phyloP scores from a whole-genome alignment of 2,888 invertebrate species.

The Coleophora deauratella region DNA sequence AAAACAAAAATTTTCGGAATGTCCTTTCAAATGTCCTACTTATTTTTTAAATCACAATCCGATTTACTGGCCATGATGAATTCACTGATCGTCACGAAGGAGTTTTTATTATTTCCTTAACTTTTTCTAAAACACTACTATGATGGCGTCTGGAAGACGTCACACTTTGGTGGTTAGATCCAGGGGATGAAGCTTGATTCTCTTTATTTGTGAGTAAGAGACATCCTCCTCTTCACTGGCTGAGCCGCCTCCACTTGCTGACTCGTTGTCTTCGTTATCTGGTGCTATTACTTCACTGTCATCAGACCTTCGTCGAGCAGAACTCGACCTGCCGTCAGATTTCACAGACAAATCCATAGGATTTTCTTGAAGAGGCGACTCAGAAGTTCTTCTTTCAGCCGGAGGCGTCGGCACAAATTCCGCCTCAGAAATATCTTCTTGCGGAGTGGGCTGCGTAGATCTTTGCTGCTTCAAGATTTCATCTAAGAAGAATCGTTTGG shows the following conservation, averaged over 20 bases:
- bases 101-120: slow-evolving; percentile 16
- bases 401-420: slow-evolving; percentile 65
- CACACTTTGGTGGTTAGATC: slow-evolving; percentile 82
- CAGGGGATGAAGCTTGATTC: slow-evolving; percentile 74
- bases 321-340: slow-evolving; percentile 73
- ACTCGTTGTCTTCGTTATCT: slow-evolving; percentile 60
- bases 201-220: slow-evolving; percentile 73
- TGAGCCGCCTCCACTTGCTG: slow-evolving; percentile 56
- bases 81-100: slow-evolving; percentile 38
- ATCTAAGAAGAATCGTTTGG: slow-evolving; percentile 83
- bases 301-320: slow-evolving; percentile 61
- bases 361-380: slow-evolving; percentile 79
- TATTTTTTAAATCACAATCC: slow-evolving; percentile 65
- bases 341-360: slow-evolving; percentile 89
- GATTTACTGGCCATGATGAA: slow-evolving; percentile 62
- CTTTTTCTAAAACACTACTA: slow-evolving; percentile 17
- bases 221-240: slow-evolving; percentile 69
- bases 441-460: slow-evolving; percentile 61
- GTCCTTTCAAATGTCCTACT: slow-evolving; percentile 34
- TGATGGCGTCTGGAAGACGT: slow-evolving; percentile 28
- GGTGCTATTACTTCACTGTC: slow-evolving; percentile 66
- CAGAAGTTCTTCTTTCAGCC: slow-evolving; percentile 58
- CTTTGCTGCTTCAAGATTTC: slow-evolving; percentile 83
- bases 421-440: slow-evolving; percentile 69
- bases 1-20: slow-evolving; percentile 35